Conservation (phyloP, 2,888 invertebrate species). For the Diarsia rubi region DNA sequence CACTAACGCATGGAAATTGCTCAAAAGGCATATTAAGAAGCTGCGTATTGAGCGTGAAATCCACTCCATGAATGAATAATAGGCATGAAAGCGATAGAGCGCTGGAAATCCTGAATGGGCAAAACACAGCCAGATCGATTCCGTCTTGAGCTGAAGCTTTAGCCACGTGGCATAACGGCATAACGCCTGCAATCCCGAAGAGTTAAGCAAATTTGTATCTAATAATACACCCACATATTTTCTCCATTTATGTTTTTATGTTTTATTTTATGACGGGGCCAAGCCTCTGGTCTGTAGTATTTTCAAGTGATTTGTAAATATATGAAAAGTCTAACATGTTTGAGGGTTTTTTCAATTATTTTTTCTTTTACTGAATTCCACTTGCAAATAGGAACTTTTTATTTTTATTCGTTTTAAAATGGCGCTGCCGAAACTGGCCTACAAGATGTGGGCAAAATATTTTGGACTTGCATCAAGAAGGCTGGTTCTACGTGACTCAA, state of each 20-base stretch:
- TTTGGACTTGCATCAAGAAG: neutral
- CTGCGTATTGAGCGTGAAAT: conserved; percentile 9
- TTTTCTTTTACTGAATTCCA: neutral
- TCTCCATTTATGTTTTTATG: too few relatives aligned
- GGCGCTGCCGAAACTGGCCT: neutral
- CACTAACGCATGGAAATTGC: neutral
- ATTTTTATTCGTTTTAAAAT: neutral
- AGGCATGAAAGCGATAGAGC: neutral
- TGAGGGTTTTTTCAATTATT: neutral
- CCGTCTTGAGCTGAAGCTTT: too few relatives aligned
- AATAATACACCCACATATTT: too few relatives aligned
- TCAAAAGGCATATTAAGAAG: neutral
- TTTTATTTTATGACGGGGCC: too few relatives aligned
- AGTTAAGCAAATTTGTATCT: too few relatives aligned
- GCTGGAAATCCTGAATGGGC: neutral
- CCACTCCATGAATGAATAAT: conserved; percentile 20
- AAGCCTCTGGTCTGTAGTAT: too few relatives aligned
- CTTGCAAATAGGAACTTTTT: neutral
- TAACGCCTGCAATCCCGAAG: too few relatives aligned
- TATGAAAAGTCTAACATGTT: neutral
- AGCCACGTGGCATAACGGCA: too few relatives aligned
- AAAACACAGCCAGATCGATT: conserved; percentile 2
- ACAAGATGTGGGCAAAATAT: too few relatives aligned
- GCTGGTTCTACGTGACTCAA: too few relatives aligned
- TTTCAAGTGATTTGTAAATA: neutral